Conservation (phyloP, 2,797 vertebrate genomes). For the Silurus lanzhouensis region DNA sequence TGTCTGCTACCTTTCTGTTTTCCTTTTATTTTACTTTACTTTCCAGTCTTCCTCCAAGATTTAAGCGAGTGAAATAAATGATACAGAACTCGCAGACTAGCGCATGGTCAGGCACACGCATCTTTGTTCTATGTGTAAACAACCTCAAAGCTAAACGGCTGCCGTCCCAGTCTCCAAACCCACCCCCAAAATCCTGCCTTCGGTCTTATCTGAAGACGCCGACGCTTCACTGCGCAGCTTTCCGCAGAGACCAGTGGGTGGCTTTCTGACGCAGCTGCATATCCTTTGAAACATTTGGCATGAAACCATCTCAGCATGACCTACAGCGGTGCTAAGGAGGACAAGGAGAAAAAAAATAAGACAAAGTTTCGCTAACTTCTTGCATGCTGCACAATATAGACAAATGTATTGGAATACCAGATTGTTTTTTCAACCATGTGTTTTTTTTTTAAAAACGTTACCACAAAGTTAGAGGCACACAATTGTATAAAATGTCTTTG, state of each 20-base stretch:
- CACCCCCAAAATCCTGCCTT: slow-evolving; percentile 32
- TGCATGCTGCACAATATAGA: no score
- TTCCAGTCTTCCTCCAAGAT: slow-evolving; percentile 21
- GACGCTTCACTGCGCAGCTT: slow-evolving; percentile 47
- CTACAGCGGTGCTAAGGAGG: slow-evolving; percentile 46
- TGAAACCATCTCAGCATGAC: slow-evolving; percentile 45
- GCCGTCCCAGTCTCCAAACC: slow-evolving; percentile 50
- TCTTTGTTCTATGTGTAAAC: slow-evolving; percentile 49
- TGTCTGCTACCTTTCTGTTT: slow-evolving; percentile 21
- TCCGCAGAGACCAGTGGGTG: slow-evolving; percentile 51
- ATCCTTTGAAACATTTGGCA: slow-evolving; percentile 52
- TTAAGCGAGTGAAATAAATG: slow-evolving; percentile 29
- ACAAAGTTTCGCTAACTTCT: slow-evolving; percentile 13
- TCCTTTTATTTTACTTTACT: neutral
- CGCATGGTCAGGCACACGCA: neutral
- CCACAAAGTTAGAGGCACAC: no score
- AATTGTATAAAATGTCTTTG: no score
- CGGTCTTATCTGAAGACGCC: slow-evolving; percentile 45
- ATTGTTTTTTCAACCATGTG: no score
- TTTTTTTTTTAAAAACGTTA: no score
- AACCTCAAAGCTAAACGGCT: slow-evolving; percentile 54
- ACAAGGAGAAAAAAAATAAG: slow-evolving; percentile 27
- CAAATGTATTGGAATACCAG: no score
- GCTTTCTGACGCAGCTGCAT: slow-evolving; percentile 44
- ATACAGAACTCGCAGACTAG: slow-evolving; percentile 15